A percentile compares a stretch with the other conserved stretches of the same genome.
phyloP scores from a whole-genome alignment of 2,888 invertebrate species.

The Phaonia tiefii region DNA sequence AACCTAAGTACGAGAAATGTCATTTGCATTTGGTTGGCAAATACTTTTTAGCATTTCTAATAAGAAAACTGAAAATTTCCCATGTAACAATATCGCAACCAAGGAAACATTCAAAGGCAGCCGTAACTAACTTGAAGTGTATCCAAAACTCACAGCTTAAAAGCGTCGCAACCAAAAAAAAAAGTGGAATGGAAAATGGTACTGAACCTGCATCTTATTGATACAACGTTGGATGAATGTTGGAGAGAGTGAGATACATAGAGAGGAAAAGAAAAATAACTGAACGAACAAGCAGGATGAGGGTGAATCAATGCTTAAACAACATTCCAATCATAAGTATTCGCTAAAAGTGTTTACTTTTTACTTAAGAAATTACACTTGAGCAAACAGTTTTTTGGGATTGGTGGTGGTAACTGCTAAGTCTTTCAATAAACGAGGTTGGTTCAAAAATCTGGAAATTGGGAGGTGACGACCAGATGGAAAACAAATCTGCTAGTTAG shows the following conservation, averaged over 20 bases:
- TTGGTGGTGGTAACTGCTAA: slow-evolving; percentile 68
- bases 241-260: neutral
- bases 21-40: slow-evolving; percentile 43
- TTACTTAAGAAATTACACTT: slow-evolving; percentile 79
- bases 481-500: too few relatives aligned
- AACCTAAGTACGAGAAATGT: slow-evolving; percentile 31
- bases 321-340: slow-evolving; percentile 41
- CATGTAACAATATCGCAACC: neutral
- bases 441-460: neutral
- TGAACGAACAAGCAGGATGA: neutral
- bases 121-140: slow-evolving; percentile 2
- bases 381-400: slow-evolving; percentile 75
- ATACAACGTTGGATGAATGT: neutral
- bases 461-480: too few relatives aligned
- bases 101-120: neutral
- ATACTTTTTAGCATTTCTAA: slow-evolving; percentile 38
- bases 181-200: neutral
- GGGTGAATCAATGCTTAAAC: slow-evolving; percentile 43
- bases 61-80: slow-evolving; percentile 26
- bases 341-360: slow-evolving; percentile 78
- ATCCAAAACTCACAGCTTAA: neutral
- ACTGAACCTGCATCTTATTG: slow-evolving; percentile 39
- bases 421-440: neutral
- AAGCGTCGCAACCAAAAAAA: slow-evolving; percentile 13
- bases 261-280: neutral